A percentile compares a stretch with the other conserved stretches of the same genome.
Conservation (phyloP, 2,888 invertebrate genomes). For the Mystacides longicornis region DNA sequence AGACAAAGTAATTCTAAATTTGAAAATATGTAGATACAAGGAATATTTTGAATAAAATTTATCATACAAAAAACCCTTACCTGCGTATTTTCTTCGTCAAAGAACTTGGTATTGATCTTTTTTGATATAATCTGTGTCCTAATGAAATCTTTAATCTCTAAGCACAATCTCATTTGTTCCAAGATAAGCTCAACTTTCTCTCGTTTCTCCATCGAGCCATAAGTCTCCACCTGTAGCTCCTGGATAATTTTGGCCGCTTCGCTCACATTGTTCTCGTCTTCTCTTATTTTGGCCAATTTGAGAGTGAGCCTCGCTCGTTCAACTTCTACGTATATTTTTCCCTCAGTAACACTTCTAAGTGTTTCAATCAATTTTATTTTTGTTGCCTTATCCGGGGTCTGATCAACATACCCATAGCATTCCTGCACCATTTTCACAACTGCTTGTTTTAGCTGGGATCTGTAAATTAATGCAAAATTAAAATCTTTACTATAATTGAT, state of each 20-base stretch:
- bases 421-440: conserved; percentile 97
- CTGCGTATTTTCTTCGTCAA: conserved; percentile 75
- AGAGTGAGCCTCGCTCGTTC: conserved; percentile 95
- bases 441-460: conserved; percentile 92
- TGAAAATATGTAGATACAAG: too few relatives aligned
- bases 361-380: conserved; percentile 95
- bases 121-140: conserved; percentile 98
- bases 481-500: too few relatives aligned
- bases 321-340: conserved; percentile 99
- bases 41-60: too few relatives aligned
- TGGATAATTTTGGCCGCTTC: conserved; percentile 93
- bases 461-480: conserved; percentile 24
- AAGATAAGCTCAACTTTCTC: conserved; percentile 96
- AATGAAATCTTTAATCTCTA: conserved; percentile 92
- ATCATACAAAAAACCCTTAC: too few relatives aligned
- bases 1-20: too few relatives aligned
- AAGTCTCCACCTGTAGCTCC: conserved; percentile 94
- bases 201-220: conserved; percentile 96
- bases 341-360: conserved; percentile 88
- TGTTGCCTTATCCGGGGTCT: conserved; percentile 83
- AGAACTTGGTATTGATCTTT: conserved; percentile 95
- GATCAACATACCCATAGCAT: conserved; percentile 86
- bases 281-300: conserved; percentile 76
- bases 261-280: conserved; percentile 73
- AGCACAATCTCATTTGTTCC: conserved; percentile 96